Conservation (phyloP, 2,113 vertebrate species). For the Ageneiosus marmoratus region DNA sequence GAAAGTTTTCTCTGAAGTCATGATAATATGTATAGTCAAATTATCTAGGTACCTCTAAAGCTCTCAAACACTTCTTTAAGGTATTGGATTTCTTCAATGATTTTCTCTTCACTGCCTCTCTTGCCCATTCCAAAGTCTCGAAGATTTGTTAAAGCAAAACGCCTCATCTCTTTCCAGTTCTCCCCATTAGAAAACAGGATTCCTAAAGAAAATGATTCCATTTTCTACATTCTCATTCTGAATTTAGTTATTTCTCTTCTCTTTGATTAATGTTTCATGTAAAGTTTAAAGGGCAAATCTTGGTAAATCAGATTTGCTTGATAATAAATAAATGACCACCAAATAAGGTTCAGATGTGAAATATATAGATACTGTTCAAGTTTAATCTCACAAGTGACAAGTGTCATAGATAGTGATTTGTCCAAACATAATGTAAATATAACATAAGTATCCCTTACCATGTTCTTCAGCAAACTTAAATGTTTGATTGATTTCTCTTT, state of each 20-base stretch:
- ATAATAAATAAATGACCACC: not conserved
- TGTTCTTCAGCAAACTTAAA: constrained; percentile 64
- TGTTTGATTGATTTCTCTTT: constrained; percentile 69
- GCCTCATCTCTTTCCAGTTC: constrained; percentile 68
- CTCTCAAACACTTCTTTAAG: constrained; percentile 60
- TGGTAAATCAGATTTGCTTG: not conserved
- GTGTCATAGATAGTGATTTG: not conserved
- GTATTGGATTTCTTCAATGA: constrained; percentile 62
- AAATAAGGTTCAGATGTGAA: not conserved
- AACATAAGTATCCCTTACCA: constrained; percentile 62
- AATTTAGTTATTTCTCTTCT: not conserved
- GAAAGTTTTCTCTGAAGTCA: not conserved
- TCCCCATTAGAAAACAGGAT: constrained; percentile 65
- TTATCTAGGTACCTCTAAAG: constrained; percentile 58
- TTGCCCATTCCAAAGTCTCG: constrained; percentile 71
- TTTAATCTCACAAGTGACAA: not conserved
- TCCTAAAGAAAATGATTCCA: constrained; percentile 49
- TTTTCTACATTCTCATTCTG: not conserved
- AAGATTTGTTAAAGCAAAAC: constrained; percentile 64
- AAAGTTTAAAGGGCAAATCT: not conserved
- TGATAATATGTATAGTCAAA: not conserved
- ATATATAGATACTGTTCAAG: not conserved
- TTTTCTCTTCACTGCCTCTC: constrained; percentile 62
- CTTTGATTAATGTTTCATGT: not conserved
- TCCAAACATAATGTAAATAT: not conserved